A percentile compares a stretch with the other conserved stretches of the same genome.
Evolutionary conservation across 37 sponge, comb jelly and placozoan genomes (phyloP).

Genomic region (Dysidea cf. avara): DNA sequence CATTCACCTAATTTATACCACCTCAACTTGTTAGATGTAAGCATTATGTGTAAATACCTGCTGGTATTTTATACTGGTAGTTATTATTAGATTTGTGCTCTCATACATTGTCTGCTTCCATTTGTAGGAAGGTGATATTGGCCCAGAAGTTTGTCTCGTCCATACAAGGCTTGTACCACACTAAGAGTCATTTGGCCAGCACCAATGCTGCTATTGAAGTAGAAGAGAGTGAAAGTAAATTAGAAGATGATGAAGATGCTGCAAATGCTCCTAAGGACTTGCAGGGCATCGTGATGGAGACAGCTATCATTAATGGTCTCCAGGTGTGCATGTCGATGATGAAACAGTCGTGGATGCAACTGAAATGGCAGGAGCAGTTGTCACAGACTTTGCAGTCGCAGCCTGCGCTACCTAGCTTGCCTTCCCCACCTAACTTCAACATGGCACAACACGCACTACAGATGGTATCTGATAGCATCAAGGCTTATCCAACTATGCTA

Average conservation of each 20-base stretch:
- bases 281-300: conserved; percentile 66
- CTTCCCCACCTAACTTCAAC: conserved; percentile 12
- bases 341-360: conserved; percentile 77
- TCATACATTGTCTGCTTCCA: no score
- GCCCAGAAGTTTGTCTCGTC: conserved; percentile 8
- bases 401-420: neutral
- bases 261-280: neutral
- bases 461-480: conserved; percentile 20
- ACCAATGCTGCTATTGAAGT: conserved; percentile 17
- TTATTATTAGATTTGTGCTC: no score
- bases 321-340: conserved; percentile 80
- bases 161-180: neutral
- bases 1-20: no score
- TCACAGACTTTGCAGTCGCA: conserved; percentile 3
- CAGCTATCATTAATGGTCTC: conserved; percentile 80
- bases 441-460: conserved; percentile 49
- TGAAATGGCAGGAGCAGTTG: conserved; percentile 39
- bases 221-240: conserved; percentile 5
- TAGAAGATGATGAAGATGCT: neutral
- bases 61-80: no score
- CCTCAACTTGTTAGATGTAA: no score
- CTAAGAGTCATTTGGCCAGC: conserved; percentile 3
- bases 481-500: conserved; percentile 29
- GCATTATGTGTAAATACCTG: no score
- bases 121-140: no score